Evolutionary conservation across 2,797 vertebrate genomes (phyloP), one percentile per base, ranked within the genome.

Genomic region (Anabacerthia variegaticeps): DNA sequence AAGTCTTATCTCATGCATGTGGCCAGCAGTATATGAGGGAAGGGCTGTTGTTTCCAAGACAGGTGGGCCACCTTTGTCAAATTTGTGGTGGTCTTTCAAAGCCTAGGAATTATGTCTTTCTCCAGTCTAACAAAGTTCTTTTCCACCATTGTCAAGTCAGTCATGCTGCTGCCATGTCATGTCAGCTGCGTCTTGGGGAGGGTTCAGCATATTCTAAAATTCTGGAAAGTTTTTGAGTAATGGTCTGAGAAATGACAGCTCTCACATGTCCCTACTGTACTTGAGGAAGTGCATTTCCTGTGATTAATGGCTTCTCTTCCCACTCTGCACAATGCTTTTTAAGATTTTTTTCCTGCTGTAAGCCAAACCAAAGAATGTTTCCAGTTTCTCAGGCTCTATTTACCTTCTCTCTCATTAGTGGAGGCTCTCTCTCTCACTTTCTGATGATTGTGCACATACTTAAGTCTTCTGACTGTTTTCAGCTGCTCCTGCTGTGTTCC

Each of bases 391-490:
- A 97, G 96, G 95, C 90, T 96, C 69, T 96, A 87, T 89, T 96
- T 97, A 97, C 91, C 94, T 96, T 86, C 92, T 89, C 28, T 92
- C 84, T 97, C 83, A 85, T 93, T 93, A 93, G 69, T 9, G 2
- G 92, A 95, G 55, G 23, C 79, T 93, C 84, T 96, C 86, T 97
- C 87, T 61, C 80, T 92, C 4, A 0, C 83, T 93, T 97, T 96
- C 91, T 95, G 96, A 96, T 97, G 96, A 97, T 92, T 76, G 61
- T 93, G 89, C 95, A 96, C 95, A 96, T 91, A 95, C 82, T 94
- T 97, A 91, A 95, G 49, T 84, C 74, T 96, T 87, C 83, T 97
- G 97, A 97, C 92, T 88, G 88, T 94, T 96, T 96, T 97, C 94
- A 98, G 95, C 95, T 97, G 96, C 92, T 96, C 21, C 79, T 11